phyloP scores from a whole-genome alignment of 2,797 vertebrate genomes.

The Eulemur mongoz region DNA sequence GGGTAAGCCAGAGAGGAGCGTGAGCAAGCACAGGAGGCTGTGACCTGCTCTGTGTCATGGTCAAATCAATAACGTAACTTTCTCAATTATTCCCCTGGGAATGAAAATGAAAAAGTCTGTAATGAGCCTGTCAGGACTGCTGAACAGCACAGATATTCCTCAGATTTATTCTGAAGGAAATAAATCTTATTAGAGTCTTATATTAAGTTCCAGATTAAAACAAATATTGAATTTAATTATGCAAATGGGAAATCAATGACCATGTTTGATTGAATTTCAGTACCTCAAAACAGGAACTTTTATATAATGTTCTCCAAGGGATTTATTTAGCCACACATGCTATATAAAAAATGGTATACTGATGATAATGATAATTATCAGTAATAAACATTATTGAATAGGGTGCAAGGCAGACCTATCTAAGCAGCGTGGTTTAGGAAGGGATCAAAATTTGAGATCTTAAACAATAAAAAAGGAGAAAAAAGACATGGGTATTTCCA shows the following conservation, averaged over 20 bases:
- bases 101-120: not conserved
- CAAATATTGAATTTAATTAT: constrained; percentile 4
- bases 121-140: not conserved
- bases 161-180: constrained; percentile 32
- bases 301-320: not conserved
- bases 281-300: not conserved
- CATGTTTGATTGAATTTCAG: not conserved
- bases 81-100: not conserved
- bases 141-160: not conserved
- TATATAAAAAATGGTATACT: not conserved
- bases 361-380: not conserved
- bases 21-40: not conserved
- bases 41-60: not conserved
- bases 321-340: not conserved
- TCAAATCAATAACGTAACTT: not conserved
- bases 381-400: not conserved
- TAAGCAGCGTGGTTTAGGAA: not conserved
- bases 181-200: not conserved
- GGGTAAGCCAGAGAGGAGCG: not conserved
- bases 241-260: not conserved
- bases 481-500: not conserved
- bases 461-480: not conserved
- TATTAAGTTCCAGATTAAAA: constrained; percentile 51
- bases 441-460: not conserved
- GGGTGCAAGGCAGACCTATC: not conserved